Conservation (phyloP, 2,797 vertebrate species). For the Bovichtus variegatus region DNA sequence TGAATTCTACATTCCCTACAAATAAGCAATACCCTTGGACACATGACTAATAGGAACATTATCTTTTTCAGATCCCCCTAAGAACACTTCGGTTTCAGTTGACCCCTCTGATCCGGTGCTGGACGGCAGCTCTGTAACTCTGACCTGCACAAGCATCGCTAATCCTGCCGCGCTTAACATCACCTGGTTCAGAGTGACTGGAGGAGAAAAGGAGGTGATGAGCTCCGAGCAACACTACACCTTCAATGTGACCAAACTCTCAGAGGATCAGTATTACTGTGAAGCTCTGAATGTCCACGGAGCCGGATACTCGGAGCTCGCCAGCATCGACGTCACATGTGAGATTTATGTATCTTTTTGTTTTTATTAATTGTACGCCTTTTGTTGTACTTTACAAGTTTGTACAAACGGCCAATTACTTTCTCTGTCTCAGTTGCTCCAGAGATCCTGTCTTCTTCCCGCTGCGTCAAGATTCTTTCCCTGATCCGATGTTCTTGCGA, state of each 20-base stretch:
- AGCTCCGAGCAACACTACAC: conserved; percentile 54
- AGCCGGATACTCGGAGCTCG: conserved; percentile 44
- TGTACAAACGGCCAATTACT: background rate
- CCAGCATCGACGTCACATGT: conserved; percentile 70
- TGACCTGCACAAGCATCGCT: conserved; percentile 69
- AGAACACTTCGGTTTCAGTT: conserved; percentile 55
- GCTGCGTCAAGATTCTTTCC: conserved; percentile 62
- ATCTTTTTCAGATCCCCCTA: conserved; percentile 74
- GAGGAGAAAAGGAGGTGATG: conserved; percentile 44
- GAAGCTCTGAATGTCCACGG: conserved; percentile 74
- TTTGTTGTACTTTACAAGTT: background rate
- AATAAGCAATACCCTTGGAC: background rate
- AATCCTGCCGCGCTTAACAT: conserved; percentile 57
- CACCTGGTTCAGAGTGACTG: conserved; percentile 70
- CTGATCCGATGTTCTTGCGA: conserved; percentile 72
- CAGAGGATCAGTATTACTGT: conserved; percentile 66
- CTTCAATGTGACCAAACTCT: conserved; percentile 74
- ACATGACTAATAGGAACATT: background rate
- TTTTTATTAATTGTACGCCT: background rate
- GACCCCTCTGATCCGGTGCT: conserved; percentile 58
- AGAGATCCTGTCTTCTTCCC: conserved; percentile 74
- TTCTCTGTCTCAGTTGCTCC: conserved; percentile 68
- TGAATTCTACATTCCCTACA: background rate
- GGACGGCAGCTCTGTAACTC: conserved; percentile 72
- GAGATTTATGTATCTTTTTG: conserved; percentile 35